These are phyloP conservation scores for Rhombomys opimus DNA, from an alignment of 2,113 vertebrate genomes.

Conservation along the genomic window DNA sequence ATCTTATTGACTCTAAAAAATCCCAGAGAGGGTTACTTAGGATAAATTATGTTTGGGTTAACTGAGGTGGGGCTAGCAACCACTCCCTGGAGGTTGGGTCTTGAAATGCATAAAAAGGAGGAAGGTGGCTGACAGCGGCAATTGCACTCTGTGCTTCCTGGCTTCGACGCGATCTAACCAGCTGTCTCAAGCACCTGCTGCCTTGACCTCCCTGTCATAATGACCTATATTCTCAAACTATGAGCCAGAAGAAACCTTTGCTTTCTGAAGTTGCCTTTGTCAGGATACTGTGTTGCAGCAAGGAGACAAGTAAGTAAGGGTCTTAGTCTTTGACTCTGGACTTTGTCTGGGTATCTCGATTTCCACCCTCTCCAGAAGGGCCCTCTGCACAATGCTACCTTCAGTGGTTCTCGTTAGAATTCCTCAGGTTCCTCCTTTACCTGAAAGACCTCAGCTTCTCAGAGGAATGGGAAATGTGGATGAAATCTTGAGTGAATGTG, in stretches of 20 bases:
- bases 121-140: neutral
- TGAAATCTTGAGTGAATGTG: no score
- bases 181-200: neutral
- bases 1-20: neutral
- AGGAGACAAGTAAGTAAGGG: neutral
- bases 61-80: neutral
- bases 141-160: neutral
- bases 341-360: neutral
- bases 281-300: neutral
- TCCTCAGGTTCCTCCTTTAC: neutral
- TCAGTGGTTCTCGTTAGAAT: neutral
- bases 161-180: neutral
- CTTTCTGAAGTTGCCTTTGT: neutral
- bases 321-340: neutral
- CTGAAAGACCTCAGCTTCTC: neutral
- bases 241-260: neutral
- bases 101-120: neutral
- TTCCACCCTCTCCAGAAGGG: neutral
- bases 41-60: neutral
- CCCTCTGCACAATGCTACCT: accelerated
- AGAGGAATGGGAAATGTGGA: neutral
- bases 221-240: neutral
- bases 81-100: neutral
- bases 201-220: neutral
- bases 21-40: neutral